Percentiles rank a stretch among this genome's conserved stretches.
Conservation (phyloP, 2,888 invertebrate species). For the Drosophila picticornis region DNA sequence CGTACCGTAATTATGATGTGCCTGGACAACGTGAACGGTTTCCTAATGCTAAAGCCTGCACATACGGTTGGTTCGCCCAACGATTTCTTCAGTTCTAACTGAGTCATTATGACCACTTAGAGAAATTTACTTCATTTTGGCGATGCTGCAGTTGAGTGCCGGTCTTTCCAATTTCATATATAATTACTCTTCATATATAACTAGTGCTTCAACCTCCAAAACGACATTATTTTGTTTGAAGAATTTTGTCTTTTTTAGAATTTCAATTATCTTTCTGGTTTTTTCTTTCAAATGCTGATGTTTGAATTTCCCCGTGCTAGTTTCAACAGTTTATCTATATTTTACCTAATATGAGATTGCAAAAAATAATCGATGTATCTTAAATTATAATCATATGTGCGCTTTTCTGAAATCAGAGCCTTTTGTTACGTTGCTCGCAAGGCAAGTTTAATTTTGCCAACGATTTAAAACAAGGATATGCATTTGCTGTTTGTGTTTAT, state of each 20-base stretch:
- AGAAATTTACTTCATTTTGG: not conserved
- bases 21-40: constrained; percentile 6
- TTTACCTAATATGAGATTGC: not conserved
- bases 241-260: rapidly evolving
- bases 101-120: constrained; percentile 3
- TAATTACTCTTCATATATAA: not conserved
- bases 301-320: not conserved
- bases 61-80: not conserved
- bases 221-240: not conserved
- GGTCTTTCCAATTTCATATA: not conserved
- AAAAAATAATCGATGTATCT: not conserved
- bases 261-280: not conserved
- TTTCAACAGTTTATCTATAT: not conserved
- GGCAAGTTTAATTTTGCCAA: constrained; percentile 39
- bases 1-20: constrained; percentile 13
- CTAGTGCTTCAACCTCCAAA: too few relatives aligned
- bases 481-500: constrained; percentile 34
- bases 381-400: not conserved
- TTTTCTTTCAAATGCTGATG: not conserved
- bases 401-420: not conserved
- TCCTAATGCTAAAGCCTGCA: constrained; percentile 7
- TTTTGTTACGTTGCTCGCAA: not conserved
- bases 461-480: constrained; percentile 38
- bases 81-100: not conserved
- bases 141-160: not conserved